Evolutionary conservation across 1,140 invertebrate species (phyloP), one percentile per base, ranked within the genome.

Genomic region (Neodiprion virginianus): DNA sequence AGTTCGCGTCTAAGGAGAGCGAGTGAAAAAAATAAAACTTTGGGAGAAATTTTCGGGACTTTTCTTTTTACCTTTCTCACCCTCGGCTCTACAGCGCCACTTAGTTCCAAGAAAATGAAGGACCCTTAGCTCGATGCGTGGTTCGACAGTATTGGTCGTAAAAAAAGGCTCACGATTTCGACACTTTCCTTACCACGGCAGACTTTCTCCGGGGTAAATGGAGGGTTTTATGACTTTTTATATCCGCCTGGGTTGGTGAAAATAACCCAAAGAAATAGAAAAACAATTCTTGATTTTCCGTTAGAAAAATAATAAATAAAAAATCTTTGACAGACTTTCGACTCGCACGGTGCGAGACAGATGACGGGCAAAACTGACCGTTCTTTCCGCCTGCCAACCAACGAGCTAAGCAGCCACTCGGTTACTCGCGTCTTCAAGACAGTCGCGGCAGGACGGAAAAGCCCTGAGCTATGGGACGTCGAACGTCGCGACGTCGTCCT

Each of bases 81-180:
- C 48, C 17, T 17, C 49, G 69, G 1, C 48, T 70, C 8, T 21
- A 14, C 7, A 17, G 40, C 49, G 14, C 48, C 50, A 68, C 70
- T 40, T 72, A 69, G 76, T 80, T 79, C 75, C 61, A 21, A 65
- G 69, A 79, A 76, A 79, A 79, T 69, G 49, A 48, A 80, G 17
- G 75, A 71, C 71, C 72, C 67, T 77, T 80, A 75, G 78, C 74
- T 76, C 28, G 28, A 74, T 65, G 69, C 21, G 74, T n/a, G 70
- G 66, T 17, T 49, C n/a, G 53, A 61, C 69, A 79, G 78, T 74
- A 80, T 75, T 71, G 74, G 75, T 40, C 70, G 68, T 80, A 81
- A 85, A 83, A 82, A 84, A 79, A 75, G 76, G 72, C 75, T 67
- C 48, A 65, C 66, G 74, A 81, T 82, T 83, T 82, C 78, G 70